Conservation (phyloP, 2,888 invertebrate species). For the Synergus umbraculus region DNA sequence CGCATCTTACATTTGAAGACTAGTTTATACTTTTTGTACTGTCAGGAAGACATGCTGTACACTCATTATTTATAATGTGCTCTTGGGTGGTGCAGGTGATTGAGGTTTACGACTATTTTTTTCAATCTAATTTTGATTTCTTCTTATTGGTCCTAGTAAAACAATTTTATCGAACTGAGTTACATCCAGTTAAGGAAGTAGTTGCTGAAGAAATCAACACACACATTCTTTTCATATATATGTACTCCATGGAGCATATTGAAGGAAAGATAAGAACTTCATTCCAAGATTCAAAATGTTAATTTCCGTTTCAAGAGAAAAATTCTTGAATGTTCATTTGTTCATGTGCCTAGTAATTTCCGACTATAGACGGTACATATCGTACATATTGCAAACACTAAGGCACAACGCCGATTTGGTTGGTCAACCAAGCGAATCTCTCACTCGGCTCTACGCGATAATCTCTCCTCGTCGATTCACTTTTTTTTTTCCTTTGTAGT, state of each 20-base stretch:
- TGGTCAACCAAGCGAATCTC: conserved; percentile 47
- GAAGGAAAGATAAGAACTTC: not conserved
- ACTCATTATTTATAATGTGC: not conserved
- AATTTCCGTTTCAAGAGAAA: not conserved
- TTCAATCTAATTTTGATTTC: not conserved
- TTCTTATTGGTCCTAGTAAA: not conserved
- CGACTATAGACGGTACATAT: not conserved
- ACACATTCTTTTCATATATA: too few species aligned
- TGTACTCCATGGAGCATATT: not conserved
- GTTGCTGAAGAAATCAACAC: not conserved
- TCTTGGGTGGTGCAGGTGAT: not conserved
- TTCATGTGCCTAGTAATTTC: not conserved
- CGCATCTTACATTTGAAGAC: not conserved
- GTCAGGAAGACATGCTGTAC: not conserved
- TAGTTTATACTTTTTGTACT: not conserved
- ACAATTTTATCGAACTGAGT: not conserved
- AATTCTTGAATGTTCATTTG: not conserved
- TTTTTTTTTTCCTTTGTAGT: not conserved
- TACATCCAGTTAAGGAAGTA: not conserved
- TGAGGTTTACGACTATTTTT: not conserved
- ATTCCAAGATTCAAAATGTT: not conserved
- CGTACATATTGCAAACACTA: not conserved
- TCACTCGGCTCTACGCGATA: conserved; percentile 41
- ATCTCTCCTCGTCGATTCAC: not conserved
- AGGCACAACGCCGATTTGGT: conserved; percentile 38